These are phyloP conservation scores for Gnathonemus longibarbis DNA, from an alignment of 2,113 vertebrate species.

Conservation along the genomic window DNA sequence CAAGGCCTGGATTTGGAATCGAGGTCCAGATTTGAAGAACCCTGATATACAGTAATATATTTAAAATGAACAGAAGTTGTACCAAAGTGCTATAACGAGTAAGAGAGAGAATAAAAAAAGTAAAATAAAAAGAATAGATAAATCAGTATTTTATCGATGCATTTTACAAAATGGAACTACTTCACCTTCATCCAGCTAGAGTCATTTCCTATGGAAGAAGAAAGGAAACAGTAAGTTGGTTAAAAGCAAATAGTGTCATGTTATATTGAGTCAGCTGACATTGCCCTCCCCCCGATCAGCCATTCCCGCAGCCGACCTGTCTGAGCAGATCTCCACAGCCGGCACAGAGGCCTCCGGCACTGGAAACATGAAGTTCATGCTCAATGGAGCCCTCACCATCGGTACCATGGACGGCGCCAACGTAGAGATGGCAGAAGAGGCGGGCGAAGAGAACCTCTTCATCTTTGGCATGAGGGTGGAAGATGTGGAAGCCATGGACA, in stretches of 20 bases:
- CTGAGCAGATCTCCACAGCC: constrained; percentile 93
- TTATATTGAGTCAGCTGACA: neutral
- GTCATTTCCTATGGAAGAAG: neutral
- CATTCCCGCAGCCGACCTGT: constrained; percentile 91
- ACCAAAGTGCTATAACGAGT: neutral
- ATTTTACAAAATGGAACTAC: neutral
- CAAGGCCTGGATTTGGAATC: neutral
- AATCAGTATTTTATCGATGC: neutral
- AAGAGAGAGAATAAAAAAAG: neutral
- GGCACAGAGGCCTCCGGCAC: constrained; percentile 94
- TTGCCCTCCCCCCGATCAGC: constrained; percentile 56
- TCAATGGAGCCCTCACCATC: constrained; percentile 93
- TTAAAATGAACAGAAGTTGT: neutral
- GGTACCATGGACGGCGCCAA: constrained; percentile 98
- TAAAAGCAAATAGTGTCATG: neutral
- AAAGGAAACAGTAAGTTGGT: neutral
- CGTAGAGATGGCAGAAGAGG: constrained; percentile 96
- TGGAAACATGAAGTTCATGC: constrained; percentile 98
- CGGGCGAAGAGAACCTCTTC: constrained; percentile 88
- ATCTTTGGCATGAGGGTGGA: constrained; percentile 94
- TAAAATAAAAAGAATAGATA: neutral
- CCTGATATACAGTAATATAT: neutral
- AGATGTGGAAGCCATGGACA: constrained; percentile 78
- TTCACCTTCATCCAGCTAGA: neutral
- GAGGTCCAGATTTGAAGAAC: neutral